A percentile compares a stretch with the other conserved stretches of the same genome.
phyloP scores from a whole-genome alignment of 2,888 invertebrate genomes.

The Cosmopolites sordidus region DNA sequence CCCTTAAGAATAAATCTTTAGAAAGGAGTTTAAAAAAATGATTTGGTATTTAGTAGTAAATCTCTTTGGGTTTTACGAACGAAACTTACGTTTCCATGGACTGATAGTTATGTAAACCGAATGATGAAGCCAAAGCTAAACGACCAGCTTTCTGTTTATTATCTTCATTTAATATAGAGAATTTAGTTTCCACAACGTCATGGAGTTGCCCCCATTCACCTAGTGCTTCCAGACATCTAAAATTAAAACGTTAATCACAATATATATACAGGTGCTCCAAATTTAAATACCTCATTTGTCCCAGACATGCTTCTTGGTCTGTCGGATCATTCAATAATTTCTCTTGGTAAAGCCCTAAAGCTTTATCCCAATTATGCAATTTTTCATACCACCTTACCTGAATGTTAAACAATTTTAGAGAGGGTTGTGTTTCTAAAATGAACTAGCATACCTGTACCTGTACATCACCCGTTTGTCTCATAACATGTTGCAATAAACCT shows the following conservation, averaged over 20 bases:
- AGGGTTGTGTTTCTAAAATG: neutral
- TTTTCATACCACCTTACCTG: slow-evolving; percentile 96
- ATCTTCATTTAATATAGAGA: slow-evolving; percentile 57
- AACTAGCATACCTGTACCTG: slow-evolving; percentile 55
- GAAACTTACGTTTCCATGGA: slow-evolving; percentile 88
- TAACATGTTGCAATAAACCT: slow-evolving; percentile 85
- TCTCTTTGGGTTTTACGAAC: too few relatives aligned
- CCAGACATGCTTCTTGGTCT: slow-evolving; percentile 78
- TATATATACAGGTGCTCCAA: neutral
- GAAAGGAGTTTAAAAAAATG: too few relatives aligned
- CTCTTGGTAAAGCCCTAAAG: slow-evolving; percentile 79
- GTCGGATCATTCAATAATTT: slow-evolving; percentile 58
- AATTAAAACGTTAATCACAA: slow-evolving; percentile 14
- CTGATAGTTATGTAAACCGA: slow-evolving; percentile 93
- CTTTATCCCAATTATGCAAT: slow-evolving; percentile 97
- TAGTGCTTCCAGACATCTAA: slow-evolving; percentile 81
- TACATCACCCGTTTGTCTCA: slow-evolving; percentile 67
- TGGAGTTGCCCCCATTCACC: slow-evolving; percentile 94
- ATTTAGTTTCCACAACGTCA: slow-evolving; percentile 73
- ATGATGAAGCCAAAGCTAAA: slow-evolving; percentile 90
- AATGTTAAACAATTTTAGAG: neutral
- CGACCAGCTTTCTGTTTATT: slow-evolving; percentile 73
- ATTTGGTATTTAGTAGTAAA: too few relatives aligned
- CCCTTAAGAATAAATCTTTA: too few relatives aligned
- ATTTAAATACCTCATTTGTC: slow-evolving; percentile 70